Evolutionary conservation across 2,113 vertebrate genomes (phyloP), one percentile per base, ranked within the genome.

Genomic region (Pedetes capensis): DNA sequence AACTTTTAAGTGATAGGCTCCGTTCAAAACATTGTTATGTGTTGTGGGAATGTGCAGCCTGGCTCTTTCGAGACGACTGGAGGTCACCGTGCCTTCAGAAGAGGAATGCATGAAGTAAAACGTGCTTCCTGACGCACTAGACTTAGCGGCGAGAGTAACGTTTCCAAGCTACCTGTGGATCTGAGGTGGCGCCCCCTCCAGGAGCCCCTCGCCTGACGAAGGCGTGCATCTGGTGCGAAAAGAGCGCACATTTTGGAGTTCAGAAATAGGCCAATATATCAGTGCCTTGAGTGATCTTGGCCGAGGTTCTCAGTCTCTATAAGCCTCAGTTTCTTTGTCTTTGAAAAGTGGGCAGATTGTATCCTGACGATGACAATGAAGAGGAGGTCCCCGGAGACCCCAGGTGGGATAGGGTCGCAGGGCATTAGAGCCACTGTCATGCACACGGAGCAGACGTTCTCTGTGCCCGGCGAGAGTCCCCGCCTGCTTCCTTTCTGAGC

Each of bases 401-500:
- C n/a, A n/a, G n/a, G n/a, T n/a, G n/a, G n/a, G n/a, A n/a, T n/a
- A n/a, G n/a, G n/a, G n/a, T n/a, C n/a, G n/a, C n/a, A n/a, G 25
- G 39, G 34, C 2, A 8, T 8, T 11, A 6, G 11, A 16, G 8
- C 1, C 0, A 27, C 32, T 59, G 0, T 10, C 4, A 3, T 20
- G n/a, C 39, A 9, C 14, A 1, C 8, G 0, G 14, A 63, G 68
- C 32, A 7, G 0, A 23, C 2, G 34, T 12, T 3, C 1, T 9
- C 2, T 27, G 32, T 11, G 39, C 47, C 22, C 6, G 20, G 3
- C 4, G 11, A n/a, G 39, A 4, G 5, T 47, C 34, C 39, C 37
- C 64, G 0, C 10, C 11, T 3, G 44, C 23, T 49, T 22, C 18
- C n/a, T n/a, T n/a, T n/a, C n/a, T 2, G 1, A n/a, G 29, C 0